Base-by-base conservation (phyloP, 2,888 invertebrate genomes). In the Atherix ibis region DNA sequence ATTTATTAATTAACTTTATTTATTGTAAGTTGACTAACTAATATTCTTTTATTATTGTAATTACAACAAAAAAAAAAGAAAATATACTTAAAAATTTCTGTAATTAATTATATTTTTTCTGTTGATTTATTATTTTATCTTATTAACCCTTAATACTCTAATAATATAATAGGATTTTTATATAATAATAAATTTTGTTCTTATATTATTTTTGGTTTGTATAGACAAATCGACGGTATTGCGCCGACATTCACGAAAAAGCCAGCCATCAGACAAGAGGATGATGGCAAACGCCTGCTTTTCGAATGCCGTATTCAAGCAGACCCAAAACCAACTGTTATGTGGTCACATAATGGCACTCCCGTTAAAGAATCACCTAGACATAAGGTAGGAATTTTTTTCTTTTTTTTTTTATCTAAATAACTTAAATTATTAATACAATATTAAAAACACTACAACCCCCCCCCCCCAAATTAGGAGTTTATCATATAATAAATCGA, bases 211-310 rank as follows among this genome's bases (percentile, higher is more conserved):
- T n/a, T n/a, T n/a, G n/a, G n/a, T n/a, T 22, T 22, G 6, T 63
- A 9, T 66, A 91, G 91, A 73, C 89, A 91, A 88, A 85, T 89
- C 69, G 91, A 91, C 70, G 92, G 91, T 58, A 80, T 87, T 64
- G 91, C 94, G 65, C 94, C 94, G 56, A 92, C 92, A 57, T 95
- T 95, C 69, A 82, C 89, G 65, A 89, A 92, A 70, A 94, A 94
- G 67, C 94, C 94, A 43, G 80, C 89, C 50, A 95, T 95, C 64
- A 75, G 91, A 59, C 94, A 95, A 65, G 92, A 92, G 64, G 92
- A 92, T 63, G 89, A 91, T 64, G 91, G 91, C 51, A 88, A 88
- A 67, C 73, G 87, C 59, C 68, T 92, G 49, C 72, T 89, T 51
- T 91, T 91, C 67, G 91, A 91, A 68, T 91, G 91, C 66, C 77